Base-by-base conservation (phyloP, 1,140 invertebrate species). In the Pseudomyrmex pallidus region DNA sequence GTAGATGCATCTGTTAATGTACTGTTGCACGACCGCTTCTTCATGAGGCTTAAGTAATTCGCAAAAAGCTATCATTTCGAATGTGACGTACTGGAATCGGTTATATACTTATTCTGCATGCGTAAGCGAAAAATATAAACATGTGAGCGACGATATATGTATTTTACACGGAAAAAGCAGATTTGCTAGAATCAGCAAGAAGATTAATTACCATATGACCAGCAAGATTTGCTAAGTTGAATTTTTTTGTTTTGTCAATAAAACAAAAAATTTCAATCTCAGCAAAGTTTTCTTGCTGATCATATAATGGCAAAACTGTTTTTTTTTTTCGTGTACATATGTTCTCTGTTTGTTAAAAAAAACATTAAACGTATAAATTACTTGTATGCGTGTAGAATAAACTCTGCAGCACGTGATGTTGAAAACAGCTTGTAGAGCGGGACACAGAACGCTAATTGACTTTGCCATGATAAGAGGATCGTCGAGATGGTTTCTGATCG, bases 1-100 rank as follows among this genome's bases (percentile, higher is more conserved):
- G 12, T 10, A n/a, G 1, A 61, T 22, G 13, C 64, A 80, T 57
- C 70, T 77, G 0, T 73, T 13, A 1, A 90, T 59, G 64, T 91
- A 91, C 57, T 59, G 70, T 72, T 89, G 54, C 0, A 90, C 17
- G 9, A 85, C 52, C 1, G 9, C 2, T 52, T 59, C 80, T 48
- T 91, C 87, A 2, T 61, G 62, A 2, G 72, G 20, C 3, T 74
- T 50, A 48, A 74, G 35, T 25, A 74, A 62, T 62, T 74, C 44
- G 25, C 44, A 74, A 13, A 74, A 74, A 74, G 48, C 50, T 74
- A 62, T 57, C 72, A 74, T 48, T 74, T 74, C 72, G 12, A 62
- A 74, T 48, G 56, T 74, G 22, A 74, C 44, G 5, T 25, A 62
- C 72, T 74, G 20, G 15, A 74, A 74, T 48, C 15, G 20, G 1